Conservation (phyloP, 2,113 vertebrate genomes). For the Platichthys flesus region DNA sequence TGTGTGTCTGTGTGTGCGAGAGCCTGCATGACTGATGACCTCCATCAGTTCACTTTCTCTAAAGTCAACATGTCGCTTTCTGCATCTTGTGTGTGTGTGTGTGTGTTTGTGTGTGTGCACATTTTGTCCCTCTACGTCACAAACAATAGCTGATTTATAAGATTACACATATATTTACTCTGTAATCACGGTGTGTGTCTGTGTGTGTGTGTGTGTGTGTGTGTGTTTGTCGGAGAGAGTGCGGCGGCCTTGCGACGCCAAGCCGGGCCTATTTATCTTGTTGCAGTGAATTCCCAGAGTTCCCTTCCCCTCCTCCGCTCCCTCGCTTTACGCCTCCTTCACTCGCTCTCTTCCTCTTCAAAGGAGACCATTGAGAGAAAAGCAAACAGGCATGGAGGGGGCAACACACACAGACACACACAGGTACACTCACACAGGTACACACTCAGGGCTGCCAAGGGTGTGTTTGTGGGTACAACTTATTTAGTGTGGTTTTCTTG, state of each 20-base stretch:
- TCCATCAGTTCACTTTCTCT: constrained; percentile 60
- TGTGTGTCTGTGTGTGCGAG: neutral
- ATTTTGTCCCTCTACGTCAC: constrained; percentile 29
- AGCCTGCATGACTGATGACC: neutral
- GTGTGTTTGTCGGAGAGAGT: constrained; percentile 29
- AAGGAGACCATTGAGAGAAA: constrained; percentile 81
- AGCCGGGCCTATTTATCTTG: constrained; percentile 80
- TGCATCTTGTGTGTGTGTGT: no score
- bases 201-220: constrained; percentile 21
- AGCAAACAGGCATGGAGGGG: constrained; percentile 69
- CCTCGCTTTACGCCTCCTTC: constrained; percentile 18
- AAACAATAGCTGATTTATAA: constrained; percentile 80
- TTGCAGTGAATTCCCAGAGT: constrained; percentile 77
- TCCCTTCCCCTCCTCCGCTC: constrained; percentile 45
- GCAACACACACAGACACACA: constrained; percentile 46
- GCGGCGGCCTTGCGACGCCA: constrained; percentile 65
- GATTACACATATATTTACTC: constrained; percentile 79
- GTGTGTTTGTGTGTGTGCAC: no score
- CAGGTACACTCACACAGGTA: constrained; percentile 16
- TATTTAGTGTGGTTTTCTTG: constrained; percentile 53
- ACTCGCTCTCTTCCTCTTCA: constrained; percentile 59
- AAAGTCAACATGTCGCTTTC: constrained; percentile 69
- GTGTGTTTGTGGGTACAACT: constrained; percentile 51
- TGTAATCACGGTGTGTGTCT: constrained; percentile 69
- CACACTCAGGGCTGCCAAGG: constrained; percentile 31